These are phyloP conservation scores for Suricata suricatta DNA, from an alignment of 2,113 vertebrate genomes.

Conservation along the genomic window DNA sequence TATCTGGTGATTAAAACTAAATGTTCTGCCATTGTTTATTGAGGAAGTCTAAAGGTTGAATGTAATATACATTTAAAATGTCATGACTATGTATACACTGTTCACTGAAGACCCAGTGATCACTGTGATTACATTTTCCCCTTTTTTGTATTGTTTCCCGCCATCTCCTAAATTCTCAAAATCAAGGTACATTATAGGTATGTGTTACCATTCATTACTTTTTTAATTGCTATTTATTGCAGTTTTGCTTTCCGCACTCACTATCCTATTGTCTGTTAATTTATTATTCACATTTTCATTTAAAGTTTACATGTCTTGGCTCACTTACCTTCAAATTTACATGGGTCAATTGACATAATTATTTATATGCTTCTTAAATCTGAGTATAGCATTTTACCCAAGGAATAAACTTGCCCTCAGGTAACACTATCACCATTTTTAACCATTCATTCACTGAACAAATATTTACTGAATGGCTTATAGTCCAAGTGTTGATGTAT, in stretches of 20 bases:
- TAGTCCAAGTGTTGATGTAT: background rate
- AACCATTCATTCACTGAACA: background rate
- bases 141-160: background rate
- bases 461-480: background rate
- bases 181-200: background rate
- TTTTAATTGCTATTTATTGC: background rate
- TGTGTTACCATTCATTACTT: background rate
- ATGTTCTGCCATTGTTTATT: background rate
- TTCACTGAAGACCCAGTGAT: background rate
- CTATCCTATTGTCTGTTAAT: background rate
- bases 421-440: background rate
- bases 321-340: background rate
- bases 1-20: background rate
- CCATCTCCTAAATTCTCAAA: background rate
- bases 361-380: background rate
- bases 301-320: background rate
- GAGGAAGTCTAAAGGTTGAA: background rate
- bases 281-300: background rate
- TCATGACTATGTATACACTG: accelerated
- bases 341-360: background rate
- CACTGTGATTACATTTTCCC: background rate
- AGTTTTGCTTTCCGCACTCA: background rate
- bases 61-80: background rate
- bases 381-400: background rate
- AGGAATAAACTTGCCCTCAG: background rate